A percentile compares a stretch with the other conserved stretches of the same genome.
Evolutionary conservation across 2,888 invertebrate genomes (phyloP).

Genomic region (Hemistola chrysoprasaria): DNA sequence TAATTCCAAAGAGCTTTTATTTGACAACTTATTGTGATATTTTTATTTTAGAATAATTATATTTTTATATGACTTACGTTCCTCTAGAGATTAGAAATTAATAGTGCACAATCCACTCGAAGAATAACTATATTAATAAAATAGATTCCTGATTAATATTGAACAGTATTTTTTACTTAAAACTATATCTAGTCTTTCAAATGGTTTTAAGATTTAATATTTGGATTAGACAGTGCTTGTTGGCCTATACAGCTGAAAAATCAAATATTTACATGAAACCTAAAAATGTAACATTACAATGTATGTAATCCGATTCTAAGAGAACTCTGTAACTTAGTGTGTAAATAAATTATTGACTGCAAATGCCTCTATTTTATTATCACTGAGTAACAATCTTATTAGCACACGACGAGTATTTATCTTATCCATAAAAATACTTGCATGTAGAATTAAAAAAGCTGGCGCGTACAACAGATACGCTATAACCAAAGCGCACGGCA

Average conservation of each 20-base stretch:
- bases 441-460: too few relatives aligned
- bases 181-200: constrained; percentile 21
- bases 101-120: constrained; percentile 19
- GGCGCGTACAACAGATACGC: too few relatives aligned
- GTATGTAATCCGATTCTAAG: neutral
- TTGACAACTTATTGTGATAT: constrained; percentile 53
- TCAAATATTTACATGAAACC: too few relatives aligned
- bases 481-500: too few relatives aligned
- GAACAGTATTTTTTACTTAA: constrained; percentile 22
- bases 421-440: too few relatives aligned
- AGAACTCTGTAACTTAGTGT: constrained; percentile 20
- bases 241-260: constrained; percentile 7
- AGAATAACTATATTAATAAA: constrained; percentile 10
- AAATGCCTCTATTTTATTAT: neutral
- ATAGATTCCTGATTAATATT: constrained; percentile 7
- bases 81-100: constrained; percentile 20
- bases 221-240: constrained; percentile 11
- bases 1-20: constrained; percentile 54
- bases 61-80: constrained; percentile 33
- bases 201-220: constrained; percentile 5
- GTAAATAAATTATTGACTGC: constrained; percentile 28
- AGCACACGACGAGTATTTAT: too few relatives aligned
- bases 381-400: too few relatives aligned
- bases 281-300: neutral
- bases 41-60: constrained; percentile 37